Percentiles rank a stretch among this genome's conserved stretches.
phyloP scores from a whole-genome alignment of 2,113 vertebrate genomes.

The Speoplatyrhinus poulsoni region DNA sequence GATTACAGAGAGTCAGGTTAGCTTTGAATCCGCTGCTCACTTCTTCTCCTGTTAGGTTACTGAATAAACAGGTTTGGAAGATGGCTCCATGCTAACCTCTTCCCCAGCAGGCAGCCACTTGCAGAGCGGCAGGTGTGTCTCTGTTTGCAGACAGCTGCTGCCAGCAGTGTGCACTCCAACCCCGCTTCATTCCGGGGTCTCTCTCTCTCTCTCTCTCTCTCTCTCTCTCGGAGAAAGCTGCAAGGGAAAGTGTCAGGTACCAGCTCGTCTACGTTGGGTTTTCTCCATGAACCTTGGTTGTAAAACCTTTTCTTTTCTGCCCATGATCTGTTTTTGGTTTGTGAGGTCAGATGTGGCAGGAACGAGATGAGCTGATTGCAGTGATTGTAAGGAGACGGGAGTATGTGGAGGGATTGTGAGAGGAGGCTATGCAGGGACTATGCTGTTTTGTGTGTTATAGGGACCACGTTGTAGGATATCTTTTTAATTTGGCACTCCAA shows the following conservation, averaged over 20 bases:
- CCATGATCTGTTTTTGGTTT: conserved; percentile 56
- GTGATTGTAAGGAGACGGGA: conserved; percentile 53
- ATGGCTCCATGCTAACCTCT: conserved; percentile 40
- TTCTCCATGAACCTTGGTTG: conserved; percentile 36
- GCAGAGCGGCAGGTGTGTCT: conserved; percentile 52
- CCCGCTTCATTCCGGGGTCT: conserved; percentile 38
- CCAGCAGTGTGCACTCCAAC: conserved; percentile 38
- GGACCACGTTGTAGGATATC: conserved; percentile 42
- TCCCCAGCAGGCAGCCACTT: conserved; percentile 47
- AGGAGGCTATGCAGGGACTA: conserved; percentile 18
- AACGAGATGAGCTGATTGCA: conserved; percentile 56
- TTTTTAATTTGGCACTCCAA: conserved; percentile 67
- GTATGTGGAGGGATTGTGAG: conserved; percentile 32
- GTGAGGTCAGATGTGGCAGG: conserved; percentile 35
- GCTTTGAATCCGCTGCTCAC: conserved; percentile 70
- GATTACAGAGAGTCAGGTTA: conserved; percentile 73
- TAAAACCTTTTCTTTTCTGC: conserved; percentile 27
- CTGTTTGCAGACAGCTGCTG: conserved; percentile 49
- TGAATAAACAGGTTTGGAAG: conserved; percentile 52
- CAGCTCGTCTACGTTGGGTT: background rate
- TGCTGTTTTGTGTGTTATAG: conserved; percentile 27
- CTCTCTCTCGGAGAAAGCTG: background rate
- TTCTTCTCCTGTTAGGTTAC: conserved; percentile 57
- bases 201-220: background rate
- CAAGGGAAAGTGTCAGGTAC: conserved; percentile 35